These are phyloP conservation scores for Cheilosia pagana DNA, from an alignment of 2,888 invertebrate species.

Conservation along the genomic window DNA sequence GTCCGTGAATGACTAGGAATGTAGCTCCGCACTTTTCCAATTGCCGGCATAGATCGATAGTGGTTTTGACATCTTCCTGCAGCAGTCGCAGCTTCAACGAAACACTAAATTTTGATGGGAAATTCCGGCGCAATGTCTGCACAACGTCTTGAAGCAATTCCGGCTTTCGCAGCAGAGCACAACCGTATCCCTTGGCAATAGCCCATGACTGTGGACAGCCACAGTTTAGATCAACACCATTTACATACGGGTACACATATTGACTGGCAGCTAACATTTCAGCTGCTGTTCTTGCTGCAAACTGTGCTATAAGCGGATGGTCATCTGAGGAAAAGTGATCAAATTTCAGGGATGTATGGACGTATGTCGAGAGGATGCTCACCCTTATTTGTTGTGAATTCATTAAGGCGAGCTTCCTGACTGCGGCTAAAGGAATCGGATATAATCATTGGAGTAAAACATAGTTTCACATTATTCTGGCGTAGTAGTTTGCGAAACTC, in stretches of 20 bases:
- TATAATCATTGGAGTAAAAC: slow-evolving; percentile 98
- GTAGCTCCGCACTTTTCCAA: slow-evolving; percentile 94
- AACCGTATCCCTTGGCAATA: slow-evolving; percentile 94
- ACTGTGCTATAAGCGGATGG: slow-evolving; percentile 95
- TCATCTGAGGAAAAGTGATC: slow-evolving; percentile 85
- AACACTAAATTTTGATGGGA: slow-evolving; percentile 90
- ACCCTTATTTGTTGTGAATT: slow-evolving; percentile 89
- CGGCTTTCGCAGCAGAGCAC: slow-evolving; percentile 91
- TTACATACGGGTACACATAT: slow-evolving; percentile 92
- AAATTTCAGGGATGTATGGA: not conserved
- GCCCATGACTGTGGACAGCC: slow-evolving; percentile 99
- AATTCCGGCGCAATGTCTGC: slow-evolving; percentile 88
- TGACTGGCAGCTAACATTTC: slow-evolving; percentile 94
- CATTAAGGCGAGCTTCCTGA: slow-evolving; percentile 91
- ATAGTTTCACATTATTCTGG: slow-evolving; percentile 93
- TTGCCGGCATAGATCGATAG: slow-evolving; percentile 91
- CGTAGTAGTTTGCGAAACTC: slow-evolving; percentile 91
- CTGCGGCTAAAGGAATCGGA: slow-evolving; percentile 97
- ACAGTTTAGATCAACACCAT: slow-evolving; percentile 98
- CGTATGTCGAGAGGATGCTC: slow-evolving; percentile 44
- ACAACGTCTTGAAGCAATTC: slow-evolving; percentile 93
- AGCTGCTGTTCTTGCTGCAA: slow-evolving; percentile 93
- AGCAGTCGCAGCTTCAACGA: slow-evolving; percentile 95
- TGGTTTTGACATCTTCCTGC: slow-evolving; percentile 84
- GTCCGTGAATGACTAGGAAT: slow-evolving; percentile 95